Percentiles rank a stretch among this genome's conserved stretches.
phyloP scores from a whole-genome alignment of 2,797 vertebrate species.

The Petrocephalus schoutedeni region DNA sequence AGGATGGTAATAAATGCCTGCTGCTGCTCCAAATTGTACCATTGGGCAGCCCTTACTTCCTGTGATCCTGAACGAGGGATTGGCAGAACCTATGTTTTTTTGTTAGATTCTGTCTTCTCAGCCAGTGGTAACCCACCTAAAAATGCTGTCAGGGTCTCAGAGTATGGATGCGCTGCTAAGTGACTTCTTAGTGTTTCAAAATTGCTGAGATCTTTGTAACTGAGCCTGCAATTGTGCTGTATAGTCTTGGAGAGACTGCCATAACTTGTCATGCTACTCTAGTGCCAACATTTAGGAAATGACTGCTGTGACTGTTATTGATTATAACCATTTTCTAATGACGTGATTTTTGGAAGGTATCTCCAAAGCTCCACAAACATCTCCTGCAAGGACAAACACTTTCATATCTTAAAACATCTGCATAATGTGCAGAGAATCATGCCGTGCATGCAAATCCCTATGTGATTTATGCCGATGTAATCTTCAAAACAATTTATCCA shows the following conservation, averaged over 20 bases:
- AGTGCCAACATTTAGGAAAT: neutral
- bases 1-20: slow-evolving; percentile 15
- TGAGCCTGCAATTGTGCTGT: neutral
- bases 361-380: neutral
- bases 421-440: neutral
- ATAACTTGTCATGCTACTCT: neutral
- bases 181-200: neutral
- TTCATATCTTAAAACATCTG: neutral
- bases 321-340: neutral
- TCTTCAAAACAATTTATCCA: slow-evolving; percentile 2
- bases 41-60: neutral
- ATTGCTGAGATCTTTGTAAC: neutral
- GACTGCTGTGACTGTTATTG: slow-evolving; percentile 1
- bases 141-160: neutral
- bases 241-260: neutral
- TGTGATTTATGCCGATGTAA: neutral
- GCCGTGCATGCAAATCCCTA: neutral
- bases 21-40: neutral
- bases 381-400: neutral
- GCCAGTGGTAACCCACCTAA: neutral
- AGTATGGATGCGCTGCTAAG: neutral
- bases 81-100: neutral
- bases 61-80: neutral
- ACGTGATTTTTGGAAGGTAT: neutral
- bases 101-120: neutral